Evolutionary conservation across 2,888 invertebrate species (phyloP).

Genomic region (Pyrochroa serraticornis): DNA sequence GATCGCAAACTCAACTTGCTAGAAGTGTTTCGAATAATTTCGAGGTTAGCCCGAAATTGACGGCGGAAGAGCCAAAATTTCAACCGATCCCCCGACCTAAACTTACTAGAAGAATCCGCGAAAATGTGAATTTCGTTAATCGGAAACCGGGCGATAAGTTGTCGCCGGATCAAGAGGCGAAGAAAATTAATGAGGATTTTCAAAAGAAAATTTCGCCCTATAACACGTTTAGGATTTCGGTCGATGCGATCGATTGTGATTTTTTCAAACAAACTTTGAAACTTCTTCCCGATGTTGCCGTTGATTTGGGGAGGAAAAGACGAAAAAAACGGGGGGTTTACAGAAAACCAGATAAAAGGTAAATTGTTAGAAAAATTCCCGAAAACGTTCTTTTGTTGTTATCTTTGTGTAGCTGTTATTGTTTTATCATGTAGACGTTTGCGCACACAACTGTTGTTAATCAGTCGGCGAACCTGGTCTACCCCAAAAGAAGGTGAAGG

Average conservation of each 20-base stretch:
- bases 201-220: conserved; percentile 40
- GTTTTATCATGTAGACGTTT: no score
- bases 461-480: no score
- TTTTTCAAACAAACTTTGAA: conserved; percentile 38
- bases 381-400: no score
- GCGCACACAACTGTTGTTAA: no score
- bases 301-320: conserved; percentile 4
- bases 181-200: conserved; percentile 39
- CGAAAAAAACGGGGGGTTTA: conserved; percentile 5
- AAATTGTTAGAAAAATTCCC: not conserved
- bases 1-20: not conserved
- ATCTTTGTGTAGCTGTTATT: no score
- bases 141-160: conserved; percentile 10
- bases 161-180: conserved; percentile 41
- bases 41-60: conserved; percentile 4
- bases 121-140: no score
- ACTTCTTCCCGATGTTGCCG: conserved; percentile 28
- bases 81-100: not conserved
- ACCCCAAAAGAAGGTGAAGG: no score
- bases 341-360: conserved; percentile 7
- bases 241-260: conserved; percentile 39
- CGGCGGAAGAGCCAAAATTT: not conserved
- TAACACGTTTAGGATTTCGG: conserved; percentile 39
- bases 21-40: not conserved
- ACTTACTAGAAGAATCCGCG: not conserved